A percentile compares a stretch with the other conserved stretches of the same genome.
Evolutionary conservation across 2,888 invertebrate genomes (phyloP).

Genomic region (Tetragnatha montana): DNA sequence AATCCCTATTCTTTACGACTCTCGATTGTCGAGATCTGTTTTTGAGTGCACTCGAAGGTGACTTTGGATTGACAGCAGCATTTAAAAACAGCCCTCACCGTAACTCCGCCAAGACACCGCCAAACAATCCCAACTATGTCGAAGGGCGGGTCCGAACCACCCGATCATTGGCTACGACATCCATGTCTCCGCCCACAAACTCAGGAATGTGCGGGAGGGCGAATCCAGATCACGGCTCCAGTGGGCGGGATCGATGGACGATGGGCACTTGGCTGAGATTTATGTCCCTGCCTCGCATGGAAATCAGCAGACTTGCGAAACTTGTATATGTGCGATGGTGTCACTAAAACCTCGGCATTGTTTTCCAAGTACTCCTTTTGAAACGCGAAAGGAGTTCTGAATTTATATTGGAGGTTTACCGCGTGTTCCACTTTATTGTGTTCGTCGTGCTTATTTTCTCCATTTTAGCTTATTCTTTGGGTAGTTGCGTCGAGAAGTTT

Average conservation of each 20-base stretch:
- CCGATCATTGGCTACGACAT: conserved; percentile 41
- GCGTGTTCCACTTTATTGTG: neutral
- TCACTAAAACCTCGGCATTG: conserved; percentile 32
- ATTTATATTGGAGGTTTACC: neutral
- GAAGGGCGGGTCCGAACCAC: neutral
- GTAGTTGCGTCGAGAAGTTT: neutral
- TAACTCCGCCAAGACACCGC: neutral
- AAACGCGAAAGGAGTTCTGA: conserved; percentile 18
- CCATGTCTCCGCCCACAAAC: conserved; percentile 18
- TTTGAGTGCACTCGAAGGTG: neutral
- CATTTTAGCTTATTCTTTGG: neutral
- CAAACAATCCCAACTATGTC: conserved; percentile 26
- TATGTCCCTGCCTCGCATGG: conserved; percentile 33
- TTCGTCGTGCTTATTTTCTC: neutral
- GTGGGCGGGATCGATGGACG: conserved; percentile 26
- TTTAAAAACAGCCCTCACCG: neutral
- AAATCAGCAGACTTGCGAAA: conserved; percentile 57
- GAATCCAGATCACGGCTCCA: conserved; percentile 47
- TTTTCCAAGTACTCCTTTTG: conserved; percentile 1
- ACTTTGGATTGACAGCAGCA: neutral
- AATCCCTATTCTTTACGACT: no score
- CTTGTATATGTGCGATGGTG: conserved; percentile 29
- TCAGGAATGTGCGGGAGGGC: conserved; percentile 37
- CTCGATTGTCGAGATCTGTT: no score
- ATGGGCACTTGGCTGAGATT: conserved; percentile 16